A percentile compares a stretch with the other conserved stretches of the same genome.
phyloP scores from a whole-genome alignment of 2,888 invertebrate species.

The Abrostola triplasia region DNA sequence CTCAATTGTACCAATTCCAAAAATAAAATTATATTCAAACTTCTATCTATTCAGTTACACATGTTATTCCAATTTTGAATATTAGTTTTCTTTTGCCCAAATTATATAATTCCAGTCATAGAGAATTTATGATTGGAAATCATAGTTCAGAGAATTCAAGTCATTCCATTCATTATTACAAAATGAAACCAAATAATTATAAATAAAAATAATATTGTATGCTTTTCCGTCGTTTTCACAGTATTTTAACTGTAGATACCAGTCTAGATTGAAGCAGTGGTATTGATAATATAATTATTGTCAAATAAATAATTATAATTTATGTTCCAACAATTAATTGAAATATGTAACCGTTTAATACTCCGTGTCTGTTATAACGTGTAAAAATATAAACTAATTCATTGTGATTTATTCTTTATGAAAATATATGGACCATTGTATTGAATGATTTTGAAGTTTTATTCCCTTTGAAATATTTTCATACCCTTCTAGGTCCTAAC shows the following conservation, averaged over 20 bases:
- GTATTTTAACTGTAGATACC: conserved; percentile 45
- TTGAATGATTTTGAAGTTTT: conserved; percentile 66
- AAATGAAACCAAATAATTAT: conserved; percentile 47
- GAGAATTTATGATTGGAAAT: conserved; percentile 11
- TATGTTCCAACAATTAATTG: conserved; percentile 38
- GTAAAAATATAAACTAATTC: conserved; percentile 77
- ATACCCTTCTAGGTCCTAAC: neutral
- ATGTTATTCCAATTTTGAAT: conserved; percentile 35
- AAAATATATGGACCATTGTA: conserved; percentile 86
- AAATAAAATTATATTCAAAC: conserved; percentile 37
- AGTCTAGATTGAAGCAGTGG: conserved; percentile 15
- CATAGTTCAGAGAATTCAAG: neutral
- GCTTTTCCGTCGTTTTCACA: conserved; percentile 37
- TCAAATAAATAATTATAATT: conserved; percentile 21
- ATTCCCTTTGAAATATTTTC: conserved; percentile 34
- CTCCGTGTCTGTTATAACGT: conserved; percentile 75
- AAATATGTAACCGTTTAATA: conserved; percentile 70
- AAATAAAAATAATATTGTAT: conserved; percentile 14
- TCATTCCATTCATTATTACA: conserved; percentile 45
- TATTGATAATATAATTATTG: conserved; percentile 16
- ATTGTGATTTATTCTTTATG: conserved; percentile 86
- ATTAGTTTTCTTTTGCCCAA: conserved; percentile 24
- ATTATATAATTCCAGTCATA: conserved; percentile 33
- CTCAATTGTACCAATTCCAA: conserved; percentile 33
- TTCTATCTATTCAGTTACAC: conserved; percentile 28